phyloP scores from a whole-genome alignment of 2,797 vertebrate species.

The Anas flavirostris region DNA sequence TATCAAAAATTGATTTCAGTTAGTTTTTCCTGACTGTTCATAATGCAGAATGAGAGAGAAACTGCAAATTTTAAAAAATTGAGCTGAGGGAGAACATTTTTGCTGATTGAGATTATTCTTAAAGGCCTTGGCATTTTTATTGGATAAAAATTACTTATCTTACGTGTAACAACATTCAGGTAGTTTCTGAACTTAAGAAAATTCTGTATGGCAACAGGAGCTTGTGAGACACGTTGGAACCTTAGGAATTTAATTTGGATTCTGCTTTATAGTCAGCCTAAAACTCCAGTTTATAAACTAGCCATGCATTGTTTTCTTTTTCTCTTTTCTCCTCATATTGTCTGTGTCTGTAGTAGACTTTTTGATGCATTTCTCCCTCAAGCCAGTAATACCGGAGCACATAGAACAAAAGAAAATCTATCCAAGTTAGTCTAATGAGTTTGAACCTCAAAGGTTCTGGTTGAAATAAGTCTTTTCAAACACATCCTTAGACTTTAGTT shows the following conservation, averaged over 20 bases:
- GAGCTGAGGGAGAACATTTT: not conserved
- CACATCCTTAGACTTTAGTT: not conserved
- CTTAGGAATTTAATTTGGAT: not conserved
- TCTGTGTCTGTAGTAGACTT: not conserved
- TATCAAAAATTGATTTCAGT: not conserved
- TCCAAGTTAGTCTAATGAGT: not conserved
- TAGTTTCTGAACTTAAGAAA: not conserved
- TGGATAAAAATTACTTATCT: not conserved
- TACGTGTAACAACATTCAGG: not conserved
- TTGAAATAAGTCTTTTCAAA: not conserved
- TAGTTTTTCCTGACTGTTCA: not conserved
- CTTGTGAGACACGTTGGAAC: not conserved
- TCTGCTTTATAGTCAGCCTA: not conserved
- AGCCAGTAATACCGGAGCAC: not conserved
- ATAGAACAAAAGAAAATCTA: not conserved
- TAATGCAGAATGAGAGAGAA: not conserved
- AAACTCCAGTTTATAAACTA: not conserved
- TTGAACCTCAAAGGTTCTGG: not conserved
- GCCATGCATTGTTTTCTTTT: accelerated
- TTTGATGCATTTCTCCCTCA: not conserved
- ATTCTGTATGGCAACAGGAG: not conserved
- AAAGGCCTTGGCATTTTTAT: not conserved
- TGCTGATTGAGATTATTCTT: not conserved
- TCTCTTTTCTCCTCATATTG: not conserved
- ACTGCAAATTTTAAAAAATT: not conserved